A percentile compares a stretch with the other conserved stretches of the same genome.
Conservation (phyloP, 2,888 invertebrate species). For the Drosophila formosana region DNA sequence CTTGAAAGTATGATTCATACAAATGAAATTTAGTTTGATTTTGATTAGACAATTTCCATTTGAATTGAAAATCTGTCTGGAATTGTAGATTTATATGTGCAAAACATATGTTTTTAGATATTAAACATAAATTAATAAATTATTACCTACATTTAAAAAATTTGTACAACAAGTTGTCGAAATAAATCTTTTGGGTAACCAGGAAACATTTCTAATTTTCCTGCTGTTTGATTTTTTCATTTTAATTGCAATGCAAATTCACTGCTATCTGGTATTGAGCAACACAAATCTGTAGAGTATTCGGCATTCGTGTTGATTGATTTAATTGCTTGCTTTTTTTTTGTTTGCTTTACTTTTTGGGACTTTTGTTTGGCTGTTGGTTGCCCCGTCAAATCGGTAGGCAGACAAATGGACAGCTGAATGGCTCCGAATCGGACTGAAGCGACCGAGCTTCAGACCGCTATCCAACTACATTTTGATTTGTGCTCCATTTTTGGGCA, state of each 20-base stretch:
- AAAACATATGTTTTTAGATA: too few species aligned
- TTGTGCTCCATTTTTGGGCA: slow-evolving; percentile 61
- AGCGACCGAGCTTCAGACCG: slow-evolving; percentile 5
- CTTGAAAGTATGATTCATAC: too few species aligned
- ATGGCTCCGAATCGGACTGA: slow-evolving; percentile 22
- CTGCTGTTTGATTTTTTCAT: too few species aligned
- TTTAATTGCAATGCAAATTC: too few species aligned
- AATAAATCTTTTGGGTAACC: too few species aligned
- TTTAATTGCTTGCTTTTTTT: slow-evolving; percentile 3
- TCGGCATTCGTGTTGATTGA: not conserved
- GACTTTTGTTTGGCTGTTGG: slow-evolving; percentile 27
- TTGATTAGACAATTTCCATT: too few species aligned
- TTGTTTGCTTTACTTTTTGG: slow-evolving; percentile 5
- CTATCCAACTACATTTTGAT: slow-evolving; percentile 64
- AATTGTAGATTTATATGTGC: too few species aligned
- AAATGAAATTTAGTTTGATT: not conserved
- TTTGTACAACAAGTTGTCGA: too few species aligned
- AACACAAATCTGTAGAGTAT: not conserved
- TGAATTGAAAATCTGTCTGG: too few species aligned
- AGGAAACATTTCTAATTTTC: too few species aligned
- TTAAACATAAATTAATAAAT: too few species aligned
- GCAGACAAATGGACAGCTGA: slow-evolving; percentile 53
- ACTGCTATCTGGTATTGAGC: not conserved
- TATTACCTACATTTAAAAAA: too few species aligned
- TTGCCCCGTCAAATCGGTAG: slow-evolving; percentile 48